Base-by-base conservation (phyloP, 2,113 vertebrate genomes). In the Hippotragus niger region DNA sequence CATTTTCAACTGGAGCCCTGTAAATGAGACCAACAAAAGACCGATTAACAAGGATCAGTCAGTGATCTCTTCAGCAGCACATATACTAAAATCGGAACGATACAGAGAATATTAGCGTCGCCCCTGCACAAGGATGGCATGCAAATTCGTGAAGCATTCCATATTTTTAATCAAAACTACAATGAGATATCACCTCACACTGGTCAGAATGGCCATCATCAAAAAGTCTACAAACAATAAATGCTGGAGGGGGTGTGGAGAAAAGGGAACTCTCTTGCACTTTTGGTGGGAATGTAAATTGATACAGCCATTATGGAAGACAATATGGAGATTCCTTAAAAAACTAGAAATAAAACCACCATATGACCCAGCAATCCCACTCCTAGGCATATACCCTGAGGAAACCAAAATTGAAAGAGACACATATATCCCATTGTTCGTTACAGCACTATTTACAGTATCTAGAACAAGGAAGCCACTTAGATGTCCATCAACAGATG, bases 41-140 rank as follows among this genome's bases (percentile, higher is more conserved):
- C 21, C 3, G 0, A 76, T 27, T 76, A 43, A 76, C 11, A 76
- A 43, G 23, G 36, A 14, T 43, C 36, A 76, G 40, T 43, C 36
- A 40, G 67, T 71, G 67, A n/a, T 71, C 0, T 12, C n/a, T 40
- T 71, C 19, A 9, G n/a, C 67, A 71, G n/a, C 67, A 71, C 19
- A 21, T 71, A 40, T 40, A 71, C n/a, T 71, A 71, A 71, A 71
- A 71, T 12, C 40, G n/a, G n/a, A 40, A 40, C 0, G 5, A 40
- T 71, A 40, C 67, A 40, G 19, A 71, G 17, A 71, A 6, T 21
- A 71, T 71, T 71, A 71, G n/a, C n/a, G 40, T 23, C 1, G 1
- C 19, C 67, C n/a, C n/a, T 40, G 67, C 0, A 0, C 67, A 40
- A 71, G n/a, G n/a, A 71, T 6, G 67, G 36, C 19, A 23, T 0